Conservation (phyloP, 2,113 vertebrate species). For the Sceloporus tristichus region DNA sequence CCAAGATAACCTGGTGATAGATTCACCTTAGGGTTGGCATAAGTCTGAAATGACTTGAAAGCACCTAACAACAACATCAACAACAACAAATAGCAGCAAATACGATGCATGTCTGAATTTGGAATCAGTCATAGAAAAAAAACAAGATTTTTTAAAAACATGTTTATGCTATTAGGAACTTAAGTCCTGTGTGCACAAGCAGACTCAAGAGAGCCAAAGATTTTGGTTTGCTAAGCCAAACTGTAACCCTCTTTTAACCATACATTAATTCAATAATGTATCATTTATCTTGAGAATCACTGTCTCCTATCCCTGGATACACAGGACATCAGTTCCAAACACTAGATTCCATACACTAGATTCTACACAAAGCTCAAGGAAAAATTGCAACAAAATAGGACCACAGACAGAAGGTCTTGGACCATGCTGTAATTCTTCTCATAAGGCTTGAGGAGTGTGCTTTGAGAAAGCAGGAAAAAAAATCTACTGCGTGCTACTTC, state of each 20-base stretch:
- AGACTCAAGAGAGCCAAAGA: not conserved
- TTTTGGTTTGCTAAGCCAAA: not conserved
- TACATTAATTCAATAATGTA: not conserved
- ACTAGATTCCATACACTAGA: not conserved
- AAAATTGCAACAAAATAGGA: not conserved
- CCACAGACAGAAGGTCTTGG: not conserved
- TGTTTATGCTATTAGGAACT: not conserved
- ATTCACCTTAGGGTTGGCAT: no score
- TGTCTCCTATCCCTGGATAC: not conserved
- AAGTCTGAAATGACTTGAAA: no score
- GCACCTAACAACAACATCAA: no score
- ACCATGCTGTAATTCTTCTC: slow-evolving; percentile 35
- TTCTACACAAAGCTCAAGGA: not conserved
- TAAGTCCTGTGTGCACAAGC: not conserved
- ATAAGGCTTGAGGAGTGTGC: slow-evolving; percentile 7
- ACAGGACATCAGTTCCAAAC: not conserved
- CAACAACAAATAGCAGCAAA: not conserved
- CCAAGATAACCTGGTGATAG: no score
- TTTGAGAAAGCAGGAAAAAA: slow-evolving; percentile 3
- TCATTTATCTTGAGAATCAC: not conserved
- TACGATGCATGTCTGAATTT: not conserved
- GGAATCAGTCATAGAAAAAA: not conserved
- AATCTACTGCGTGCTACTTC: slow-evolving; percentile 13
- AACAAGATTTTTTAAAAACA: not conserved
- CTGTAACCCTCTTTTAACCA: not conserved